Conservation (phyloP, 2,797 vertebrate species). For the Threskiornis aethiopicus region DNA sequence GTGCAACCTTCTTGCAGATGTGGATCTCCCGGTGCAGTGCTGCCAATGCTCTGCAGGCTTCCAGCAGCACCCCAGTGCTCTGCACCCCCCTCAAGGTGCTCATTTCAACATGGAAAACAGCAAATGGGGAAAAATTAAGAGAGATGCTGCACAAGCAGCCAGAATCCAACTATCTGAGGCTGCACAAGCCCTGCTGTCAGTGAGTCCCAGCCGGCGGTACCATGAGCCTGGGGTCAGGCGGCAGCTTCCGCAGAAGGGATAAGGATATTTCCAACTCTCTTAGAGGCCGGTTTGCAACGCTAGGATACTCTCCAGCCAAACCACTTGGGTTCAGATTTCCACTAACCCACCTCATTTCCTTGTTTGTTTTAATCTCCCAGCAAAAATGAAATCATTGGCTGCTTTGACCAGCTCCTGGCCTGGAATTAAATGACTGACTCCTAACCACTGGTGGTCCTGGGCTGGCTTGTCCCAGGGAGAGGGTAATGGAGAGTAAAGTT, state of each 20-base stretch:
- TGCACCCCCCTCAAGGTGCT: background rate
- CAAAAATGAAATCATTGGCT: background rate
- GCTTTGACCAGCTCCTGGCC: background rate
- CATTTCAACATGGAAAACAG: background rate
- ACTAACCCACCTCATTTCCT: conserved; percentile 1
- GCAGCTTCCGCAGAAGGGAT: background rate
- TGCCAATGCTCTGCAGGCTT: background rate
- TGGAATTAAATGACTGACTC: background rate
- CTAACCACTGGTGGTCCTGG: background rate
- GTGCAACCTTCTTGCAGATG: fast-evolving
- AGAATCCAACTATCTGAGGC: background rate
- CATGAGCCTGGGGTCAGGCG: background rate
- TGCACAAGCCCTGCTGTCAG: background rate
- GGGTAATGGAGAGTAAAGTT: background rate
- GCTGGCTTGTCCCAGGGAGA: background rate
- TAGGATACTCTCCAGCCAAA: conserved; percentile 9
- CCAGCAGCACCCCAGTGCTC: background rate
- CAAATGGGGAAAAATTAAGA: background rate
- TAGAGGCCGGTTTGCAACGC: background rate
- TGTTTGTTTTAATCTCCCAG: background rate
- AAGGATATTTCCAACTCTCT: background rate
- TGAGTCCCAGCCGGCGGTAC: background rate
- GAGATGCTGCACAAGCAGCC: background rate
- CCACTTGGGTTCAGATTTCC: background rate
- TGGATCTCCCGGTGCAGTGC: background rate